Evolutionary conservation across 1,140 invertebrate genomes (phyloP).

Genomic region (Drosophila subobscura): DNA sequence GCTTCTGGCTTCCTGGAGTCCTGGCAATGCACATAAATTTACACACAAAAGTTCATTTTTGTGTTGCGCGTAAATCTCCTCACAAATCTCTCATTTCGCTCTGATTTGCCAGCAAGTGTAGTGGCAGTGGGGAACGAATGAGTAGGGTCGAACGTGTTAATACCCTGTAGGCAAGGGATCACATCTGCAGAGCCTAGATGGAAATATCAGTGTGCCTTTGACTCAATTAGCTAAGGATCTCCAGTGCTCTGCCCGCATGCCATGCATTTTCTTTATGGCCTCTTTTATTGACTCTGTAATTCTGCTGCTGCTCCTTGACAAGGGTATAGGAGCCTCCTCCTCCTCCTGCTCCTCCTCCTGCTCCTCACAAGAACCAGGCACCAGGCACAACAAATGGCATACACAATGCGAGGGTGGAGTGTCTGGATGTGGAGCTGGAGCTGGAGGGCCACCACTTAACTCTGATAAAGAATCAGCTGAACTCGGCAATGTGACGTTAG

Average conservation of each 20-base stretch:
- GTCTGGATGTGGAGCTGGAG: not conserved
- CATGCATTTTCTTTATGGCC: too few relatives aligned
- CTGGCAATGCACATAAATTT: conserved; percentile 71
- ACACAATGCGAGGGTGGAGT: conserved; percentile 24
- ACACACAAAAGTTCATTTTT: conserved; percentile 75
- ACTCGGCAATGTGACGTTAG: conserved; percentile 62
- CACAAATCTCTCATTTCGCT: conserved; percentile 74
- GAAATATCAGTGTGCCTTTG: too few relatives aligned
- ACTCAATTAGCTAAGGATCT: too few relatives aligned
- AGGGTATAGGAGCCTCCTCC: too few relatives aligned
- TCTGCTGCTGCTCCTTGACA: too few relatives aligned
- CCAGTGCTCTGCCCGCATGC: too few relatives aligned
- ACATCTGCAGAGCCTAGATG: too few relatives aligned
- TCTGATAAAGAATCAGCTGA: conserved; percentile 67
- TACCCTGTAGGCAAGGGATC: conserved; percentile 10
- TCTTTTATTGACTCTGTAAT: too few relatives aligned
- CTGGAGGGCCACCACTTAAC: conserved; percentile 45
- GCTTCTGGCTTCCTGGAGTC: not conserved
- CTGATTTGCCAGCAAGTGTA: conserved; percentile 6
- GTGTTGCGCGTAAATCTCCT: conserved; percentile 69
- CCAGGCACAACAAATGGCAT: conserved; percentile 36
- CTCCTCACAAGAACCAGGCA: too few relatives aligned
- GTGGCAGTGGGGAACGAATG: not conserved
- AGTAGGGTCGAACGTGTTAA: conserved; percentile 16
- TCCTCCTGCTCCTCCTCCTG: too few relatives aligned